phyloP scores from a whole-genome alignment of 1,140 invertebrate genomes.

The Drosophila miranda region DNA sequence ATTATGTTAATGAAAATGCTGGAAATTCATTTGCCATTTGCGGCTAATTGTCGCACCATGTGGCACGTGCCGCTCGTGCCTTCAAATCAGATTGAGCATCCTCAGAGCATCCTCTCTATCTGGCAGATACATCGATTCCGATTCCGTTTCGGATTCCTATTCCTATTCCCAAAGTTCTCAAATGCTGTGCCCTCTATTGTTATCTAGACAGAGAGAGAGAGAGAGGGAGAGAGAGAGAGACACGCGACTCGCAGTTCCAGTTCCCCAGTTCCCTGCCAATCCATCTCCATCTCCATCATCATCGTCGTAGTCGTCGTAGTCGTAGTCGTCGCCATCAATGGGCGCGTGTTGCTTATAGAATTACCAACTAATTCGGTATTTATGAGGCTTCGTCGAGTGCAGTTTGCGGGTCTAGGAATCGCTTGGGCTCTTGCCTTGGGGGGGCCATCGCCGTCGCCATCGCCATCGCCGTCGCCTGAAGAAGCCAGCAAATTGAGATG shows the following conservation, averaged over 20 bases:
- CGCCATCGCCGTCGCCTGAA: slow-evolving; percentile 13
- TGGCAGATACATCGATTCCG: slow-evolving; percentile 36
- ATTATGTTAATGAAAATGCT: slow-evolving; percentile 67
- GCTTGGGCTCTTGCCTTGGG: slow-evolving; percentile 8
- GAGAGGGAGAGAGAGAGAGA: slow-evolving; percentile 16
- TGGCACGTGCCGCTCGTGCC: slow-evolving; percentile 16
- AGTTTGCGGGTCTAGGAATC: slow-evolving; percentile 65
- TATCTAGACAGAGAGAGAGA: slow-evolving; percentile 42
- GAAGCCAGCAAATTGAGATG: slow-evolving; percentile 79
- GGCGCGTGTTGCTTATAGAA: slow-evolving; percentile 82
- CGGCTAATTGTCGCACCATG: slow-evolving; percentile 67
- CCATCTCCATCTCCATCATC: slow-evolving; percentile 15
- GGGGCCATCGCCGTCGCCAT: not conserved
- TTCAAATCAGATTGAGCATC: slow-evolving; percentile 43
- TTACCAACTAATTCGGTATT: slow-evolving; percentile 82
- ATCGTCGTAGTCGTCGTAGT: not conserved
- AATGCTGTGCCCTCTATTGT: slow-evolving; percentile 22
- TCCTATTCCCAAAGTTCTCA: slow-evolving; percentile 32
- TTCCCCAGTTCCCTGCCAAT: slow-evolving; percentile 21
- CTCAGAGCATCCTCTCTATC: slow-evolving; percentile 18
- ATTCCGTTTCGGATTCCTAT: no score
- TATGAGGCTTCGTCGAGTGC: slow-evolving; percentile 81
- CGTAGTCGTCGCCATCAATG: slow-evolving; percentile 65
- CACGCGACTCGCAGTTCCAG: slow-evolving; percentile 41
- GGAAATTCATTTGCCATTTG: slow-evolving; percentile 72